Conservation (phyloP, 1,140 invertebrate species). For the Bombus terrestris region DNA sequence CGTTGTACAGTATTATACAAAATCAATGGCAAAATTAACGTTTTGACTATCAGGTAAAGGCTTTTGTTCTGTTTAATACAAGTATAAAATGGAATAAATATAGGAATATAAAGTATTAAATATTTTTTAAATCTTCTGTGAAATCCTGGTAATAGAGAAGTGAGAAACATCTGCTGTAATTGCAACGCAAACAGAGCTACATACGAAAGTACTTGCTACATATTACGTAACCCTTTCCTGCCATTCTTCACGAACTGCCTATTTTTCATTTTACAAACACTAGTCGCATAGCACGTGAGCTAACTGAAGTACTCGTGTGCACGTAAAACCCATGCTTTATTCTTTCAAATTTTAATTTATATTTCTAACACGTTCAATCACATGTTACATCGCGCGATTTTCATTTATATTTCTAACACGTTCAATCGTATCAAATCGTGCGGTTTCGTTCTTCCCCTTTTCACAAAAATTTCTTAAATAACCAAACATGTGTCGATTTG, state of each 20-base stretch:
- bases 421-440: background rate
- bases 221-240: background rate
- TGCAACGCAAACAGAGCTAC: background rate
- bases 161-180: background rate
- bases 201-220: no score
- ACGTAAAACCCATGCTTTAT: background rate
- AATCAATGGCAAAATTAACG: no score
- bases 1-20: no score
- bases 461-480: background rate
- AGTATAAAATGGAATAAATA: no score
- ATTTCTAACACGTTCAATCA: conserved; percentile 5
- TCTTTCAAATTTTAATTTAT: background rate
- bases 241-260: background rate
- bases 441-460: background rate
- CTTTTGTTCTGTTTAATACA: no score
- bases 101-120: no score
- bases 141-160: background rate
- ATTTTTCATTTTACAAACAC: background rate
- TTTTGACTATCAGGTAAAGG: no score
- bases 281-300: background rate
- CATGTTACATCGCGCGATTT: background rate
- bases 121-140: no score
- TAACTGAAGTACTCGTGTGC: background rate
- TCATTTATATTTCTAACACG: background rate
- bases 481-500: background rate